These are phyloP conservation scores for Dryadula phaetusa DNA, from an alignment of 2,888 invertebrate species.

Conservation along the genomic window DNA sequence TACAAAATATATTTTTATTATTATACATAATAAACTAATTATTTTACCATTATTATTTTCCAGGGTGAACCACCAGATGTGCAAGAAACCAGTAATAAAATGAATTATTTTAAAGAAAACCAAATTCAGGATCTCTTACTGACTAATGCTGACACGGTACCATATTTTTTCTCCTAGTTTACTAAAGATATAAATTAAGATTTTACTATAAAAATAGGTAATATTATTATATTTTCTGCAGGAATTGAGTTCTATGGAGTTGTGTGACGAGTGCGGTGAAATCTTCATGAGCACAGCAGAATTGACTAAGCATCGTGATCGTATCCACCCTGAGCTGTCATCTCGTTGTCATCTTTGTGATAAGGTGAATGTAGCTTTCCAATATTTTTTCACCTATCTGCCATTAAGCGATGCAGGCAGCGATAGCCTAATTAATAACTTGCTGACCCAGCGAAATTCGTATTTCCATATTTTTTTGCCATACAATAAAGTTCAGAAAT, in stretches of 20 bases:
- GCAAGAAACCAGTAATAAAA: constrained; percentile 25
- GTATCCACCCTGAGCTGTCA: constrained; percentile 77
- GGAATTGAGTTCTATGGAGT: constrained; percentile 47
- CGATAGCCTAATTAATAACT: too few relatives aligned
- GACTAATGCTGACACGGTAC: constrained; percentile 43
- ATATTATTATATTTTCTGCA: constrained; percentile 34
- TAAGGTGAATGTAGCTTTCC: too few relatives aligned
- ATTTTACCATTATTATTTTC: constrained; percentile 21
- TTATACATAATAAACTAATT: too few relatives aligned
- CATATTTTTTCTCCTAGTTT: constrained; percentile 34
- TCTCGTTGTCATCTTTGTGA: constrained; percentile 80
- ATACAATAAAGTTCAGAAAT: too few relatives aligned
- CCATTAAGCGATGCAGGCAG: too few relatives aligned
- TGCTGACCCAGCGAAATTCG: too few relatives aligned
- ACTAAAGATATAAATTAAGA: too few relatives aligned
- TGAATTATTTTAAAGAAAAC: constrained; percentile 56
- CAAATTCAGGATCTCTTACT: constrained; percentile 60
- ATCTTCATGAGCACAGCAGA: constrained; percentile 64
- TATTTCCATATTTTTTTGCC: too few relatives aligned
- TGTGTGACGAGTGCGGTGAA: constrained; percentile 67
- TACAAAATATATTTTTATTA: too few relatives aligned
- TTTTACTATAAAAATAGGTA: not conserved
- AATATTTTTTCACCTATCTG: too few relatives aligned
- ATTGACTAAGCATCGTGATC: constrained; percentile 66
- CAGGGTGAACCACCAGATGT: constrained; percentile 47